Conservation (phyloP, 2,888 invertebrate genomes). For the Morpho achilles region DNA sequence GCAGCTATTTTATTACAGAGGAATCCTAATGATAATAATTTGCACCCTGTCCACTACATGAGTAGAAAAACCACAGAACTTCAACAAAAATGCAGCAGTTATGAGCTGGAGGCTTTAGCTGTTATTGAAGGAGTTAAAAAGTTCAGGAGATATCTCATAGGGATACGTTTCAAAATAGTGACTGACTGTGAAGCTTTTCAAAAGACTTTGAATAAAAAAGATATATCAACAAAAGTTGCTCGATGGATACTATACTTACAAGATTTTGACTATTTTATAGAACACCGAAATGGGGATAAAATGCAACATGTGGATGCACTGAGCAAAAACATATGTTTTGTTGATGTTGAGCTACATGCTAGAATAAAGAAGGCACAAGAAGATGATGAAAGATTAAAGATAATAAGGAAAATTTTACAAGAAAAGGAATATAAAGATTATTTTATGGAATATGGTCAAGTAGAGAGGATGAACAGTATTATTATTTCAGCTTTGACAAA, state of each 20-base stretch:
- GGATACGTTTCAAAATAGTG: no score
- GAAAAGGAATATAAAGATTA: no score
- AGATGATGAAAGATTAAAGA: background rate
- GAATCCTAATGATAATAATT: slow-evolving; percentile 10
- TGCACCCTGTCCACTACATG: slow-evolving; percentile 11
- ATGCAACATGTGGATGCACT: background rate
- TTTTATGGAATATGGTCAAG: background rate
- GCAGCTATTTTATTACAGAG: slow-evolving; percentile 6
- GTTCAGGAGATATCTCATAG: background rate
- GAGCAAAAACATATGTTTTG: background rate
- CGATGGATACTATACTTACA: slow-evolving; percentile 2
- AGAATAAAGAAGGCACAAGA: background rate
- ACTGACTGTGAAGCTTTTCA: slow-evolving; percentile 3
- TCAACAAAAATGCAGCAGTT: slow-evolving; percentile 27
- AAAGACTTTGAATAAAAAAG: slow-evolving; percentile 2
- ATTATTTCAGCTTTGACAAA: background rate
- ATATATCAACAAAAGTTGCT: slow-evolving; percentile 3
- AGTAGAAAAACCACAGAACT: slow-evolving; percentile 23
- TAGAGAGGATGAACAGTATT: background rate
- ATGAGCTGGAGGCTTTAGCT: slow-evolving; percentile 32
- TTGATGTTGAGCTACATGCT: background rate
- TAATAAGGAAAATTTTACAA: background rate
- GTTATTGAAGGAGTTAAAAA: slow-evolving; percentile 24
- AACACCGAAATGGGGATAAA: background rate
- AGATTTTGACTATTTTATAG: background rate